A percentile compares a stretch with the other conserved stretches of the same genome.
phyloP scores from a whole-genome alignment of 2,113 vertebrate species.

The Ammodytes marinus region DNA sequence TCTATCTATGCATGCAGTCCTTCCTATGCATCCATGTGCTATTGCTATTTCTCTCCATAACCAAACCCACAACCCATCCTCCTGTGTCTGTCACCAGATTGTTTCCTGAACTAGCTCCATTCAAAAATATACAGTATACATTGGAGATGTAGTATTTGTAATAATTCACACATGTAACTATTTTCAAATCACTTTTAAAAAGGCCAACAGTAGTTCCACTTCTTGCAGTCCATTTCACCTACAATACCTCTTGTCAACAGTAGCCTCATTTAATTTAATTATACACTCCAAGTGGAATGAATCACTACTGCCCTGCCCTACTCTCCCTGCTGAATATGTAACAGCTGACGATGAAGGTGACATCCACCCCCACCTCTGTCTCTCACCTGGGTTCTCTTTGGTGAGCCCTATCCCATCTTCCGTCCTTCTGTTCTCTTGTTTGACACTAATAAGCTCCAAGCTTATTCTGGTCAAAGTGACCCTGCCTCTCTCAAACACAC shows the following conservation, averaged over 20 bases:
- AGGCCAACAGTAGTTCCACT: background rate
- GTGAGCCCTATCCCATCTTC: constrained; percentile 21
- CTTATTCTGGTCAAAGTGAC: constrained; percentile 26
- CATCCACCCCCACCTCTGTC: constrained; percentile 40
- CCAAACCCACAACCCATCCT: background rate
- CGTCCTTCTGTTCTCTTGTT: constrained; percentile 28
- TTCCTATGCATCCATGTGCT: constrained; percentile 6
- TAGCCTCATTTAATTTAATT: constrained; percentile 29
- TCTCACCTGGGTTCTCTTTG: constrained; percentile 25
- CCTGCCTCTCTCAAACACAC: background rate
- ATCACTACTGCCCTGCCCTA: background rate
- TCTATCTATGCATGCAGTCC: background rate
- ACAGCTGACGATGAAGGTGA: constrained; percentile 38
- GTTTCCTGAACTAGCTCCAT: background rate
- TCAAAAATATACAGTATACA: background rate
- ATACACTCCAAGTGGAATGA: background rate
- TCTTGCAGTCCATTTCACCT: constrained; percentile 2
- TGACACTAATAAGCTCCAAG: constrained; percentile 52
- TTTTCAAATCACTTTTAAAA: background rate
- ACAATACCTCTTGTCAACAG: constrained; percentile 18
- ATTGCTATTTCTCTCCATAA: background rate
- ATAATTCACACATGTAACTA: background rate
- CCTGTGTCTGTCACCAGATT: background rate
- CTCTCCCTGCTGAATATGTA: constrained; percentile 53
- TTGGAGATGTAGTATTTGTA: background rate